Evolutionary conservation across 2,113 vertebrate species (phyloP).

Genomic region (Chiloscyllium plagiosum): DNA sequence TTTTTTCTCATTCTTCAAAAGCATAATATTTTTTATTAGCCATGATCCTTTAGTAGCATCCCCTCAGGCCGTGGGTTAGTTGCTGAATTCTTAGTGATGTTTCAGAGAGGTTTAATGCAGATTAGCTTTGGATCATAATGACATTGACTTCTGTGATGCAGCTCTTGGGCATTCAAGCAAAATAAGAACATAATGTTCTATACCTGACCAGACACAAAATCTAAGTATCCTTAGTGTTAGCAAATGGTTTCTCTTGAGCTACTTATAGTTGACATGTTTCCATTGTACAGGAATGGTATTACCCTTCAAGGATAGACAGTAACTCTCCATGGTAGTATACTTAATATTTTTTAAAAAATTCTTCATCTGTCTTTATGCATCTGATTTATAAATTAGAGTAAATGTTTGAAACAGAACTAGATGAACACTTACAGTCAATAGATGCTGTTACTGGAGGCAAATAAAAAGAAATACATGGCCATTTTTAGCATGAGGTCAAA

Average conservation of each 20-base stretch:
- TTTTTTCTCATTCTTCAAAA: neutral
- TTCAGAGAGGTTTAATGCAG: neutral
- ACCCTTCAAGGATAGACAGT: neutral
- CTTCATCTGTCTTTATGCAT: neutral
- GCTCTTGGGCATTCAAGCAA: neutral
- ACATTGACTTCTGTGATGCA: neutral
- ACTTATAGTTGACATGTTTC: neutral
- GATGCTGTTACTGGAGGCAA: neutral
- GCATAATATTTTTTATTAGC: neutral
- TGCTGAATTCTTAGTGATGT: neutral
- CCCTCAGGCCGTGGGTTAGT: neutral
- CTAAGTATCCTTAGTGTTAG: neutral
- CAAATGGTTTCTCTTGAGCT: neutral
- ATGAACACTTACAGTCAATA: neutral
- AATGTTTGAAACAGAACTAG: neutral
- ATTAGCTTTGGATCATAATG: neutral
- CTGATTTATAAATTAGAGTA: neutral
- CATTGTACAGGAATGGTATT: neutral
- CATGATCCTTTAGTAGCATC: neutral
- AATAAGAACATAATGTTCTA: neutral
- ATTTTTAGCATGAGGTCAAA: neutral
- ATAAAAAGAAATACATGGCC: neutral
- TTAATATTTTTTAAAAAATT: neutral
- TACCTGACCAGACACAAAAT: neutral
- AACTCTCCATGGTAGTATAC: neutral